Base-by-base conservation (phyloP, 2,888 invertebrate genomes). In the Amblyjoppa proteus region DNA sequence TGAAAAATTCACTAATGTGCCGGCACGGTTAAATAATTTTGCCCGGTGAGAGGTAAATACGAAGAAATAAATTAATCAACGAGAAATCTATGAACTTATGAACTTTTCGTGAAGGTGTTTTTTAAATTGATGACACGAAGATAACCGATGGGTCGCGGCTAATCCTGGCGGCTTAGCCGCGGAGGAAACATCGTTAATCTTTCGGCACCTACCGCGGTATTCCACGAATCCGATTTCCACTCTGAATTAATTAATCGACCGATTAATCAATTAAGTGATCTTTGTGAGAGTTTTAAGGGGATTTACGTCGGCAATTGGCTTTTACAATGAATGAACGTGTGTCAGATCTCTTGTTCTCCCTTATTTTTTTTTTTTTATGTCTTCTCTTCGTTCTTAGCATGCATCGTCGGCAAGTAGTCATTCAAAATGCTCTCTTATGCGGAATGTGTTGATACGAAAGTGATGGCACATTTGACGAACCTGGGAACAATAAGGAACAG, bases 391-490 rank as follows among this genome's bases (percentile, higher is more conserved):
- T 91, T 76, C 87, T 93, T 93, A 94, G 91, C 94, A 95, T 93
- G 94, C 93, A 94, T 94, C 94, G 94, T 95, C 95, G 92, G 94
- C 95, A 93, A 95, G 94, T 92, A 95, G 95, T 95, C 95, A 95
- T 93, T 95, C 95, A 86, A 93, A 92, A 84, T 94, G 93, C 88
- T 94, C 94, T 90, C 95, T 95, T 90, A 96, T 95, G 74, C 94
- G 94, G 95, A 99, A 99, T 94, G 98, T 98, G 90, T 97, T 95
- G 91, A 99, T 98, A 91, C 97, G 96, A 94, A 99, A 99, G 94
- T 99, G 98, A 87, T 96, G 95, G 93, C 99, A 99, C 98, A 99
- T 98, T 95, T 99, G 98, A 90, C 96, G 96, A n/a, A 99, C 98
- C 98, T 99, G 94, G 66, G 75, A 84, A 69, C 13, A 75, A 80